Evolutionary conservation across 2,888 invertebrate genomes (phyloP).

Genomic region (Mimachlamys varia): DNA sequence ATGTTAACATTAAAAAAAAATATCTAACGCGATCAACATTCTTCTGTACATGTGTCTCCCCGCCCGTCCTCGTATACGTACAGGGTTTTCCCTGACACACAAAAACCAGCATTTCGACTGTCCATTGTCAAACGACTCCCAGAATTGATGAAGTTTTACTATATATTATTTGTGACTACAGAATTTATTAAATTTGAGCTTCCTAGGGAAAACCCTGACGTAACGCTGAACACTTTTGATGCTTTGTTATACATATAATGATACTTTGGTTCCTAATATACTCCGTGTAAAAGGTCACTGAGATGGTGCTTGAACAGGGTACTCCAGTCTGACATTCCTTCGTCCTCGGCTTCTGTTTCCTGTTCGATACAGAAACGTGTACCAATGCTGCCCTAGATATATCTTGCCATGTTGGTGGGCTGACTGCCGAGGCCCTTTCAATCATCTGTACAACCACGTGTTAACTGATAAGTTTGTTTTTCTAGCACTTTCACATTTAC

Average conservation of each 20-base stretch:
- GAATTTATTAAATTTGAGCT: too few species aligned
- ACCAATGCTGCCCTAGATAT: conserved; percentile 1
- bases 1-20: too few species aligned
- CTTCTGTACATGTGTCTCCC: too few species aligned
- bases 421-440: not conserved
- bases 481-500: conserved; percentile 23
- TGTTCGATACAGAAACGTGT: conserved; percentile 21
- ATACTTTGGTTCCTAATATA: not conserved
- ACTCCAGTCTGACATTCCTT: not conserved
- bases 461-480: conserved; percentile 28
- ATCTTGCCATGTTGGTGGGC: not conserved
- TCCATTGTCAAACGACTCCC: too few species aligned
- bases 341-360: not conserved
- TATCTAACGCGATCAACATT: too few species aligned
- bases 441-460: conserved; percentile 9
- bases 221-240: not conserved
- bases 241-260: not conserved
- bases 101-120: too few species aligned
- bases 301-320: not conserved
- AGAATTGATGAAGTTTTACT: too few species aligned
- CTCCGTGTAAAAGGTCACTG: not conserved
- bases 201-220: too few species aligned
- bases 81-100: too few species aligned
- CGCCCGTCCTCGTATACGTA: too few species aligned
- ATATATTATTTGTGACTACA: too few species aligned